Base-by-base conservation (phyloP, 64 coral and sea anemone species). In the Stichodactyla mertensii region DNA sequence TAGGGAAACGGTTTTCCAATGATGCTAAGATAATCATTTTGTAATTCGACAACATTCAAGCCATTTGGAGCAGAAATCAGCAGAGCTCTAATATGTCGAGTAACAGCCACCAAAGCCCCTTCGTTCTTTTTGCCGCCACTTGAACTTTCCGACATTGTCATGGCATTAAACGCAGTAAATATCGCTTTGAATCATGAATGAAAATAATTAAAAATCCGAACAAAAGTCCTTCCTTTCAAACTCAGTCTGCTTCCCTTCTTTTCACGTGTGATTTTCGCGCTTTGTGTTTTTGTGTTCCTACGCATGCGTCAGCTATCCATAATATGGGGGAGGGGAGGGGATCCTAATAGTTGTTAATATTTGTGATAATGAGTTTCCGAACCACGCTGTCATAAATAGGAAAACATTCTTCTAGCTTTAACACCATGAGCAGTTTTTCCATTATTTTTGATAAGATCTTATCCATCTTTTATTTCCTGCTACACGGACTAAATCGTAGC, bases 61-160 rank as follows among this genome's bases (percentile, higher is more conserved):
- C 95, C 95, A 83, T 86, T 84, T 55, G 87, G 92, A 16, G 92
- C 95, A 52, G 95, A 98, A 87, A 98, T 94, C 4, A 98, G 87
- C 70, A 98, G 87, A 59, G 92, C 92, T 7, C 95, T 89, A 52
- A 98, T 61, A 56, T 98, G 77, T 36, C 93, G 90, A 15, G 86
- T 94, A 54, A 62, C 20, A 79, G 78, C 51, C 11, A 81, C 16
- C 4, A 81, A 11, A 55, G 45, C 83, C 12, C 54, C 83, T 85
- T 85, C 54, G 16, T 64, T 85, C 83, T 85, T 24, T 36, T 64
- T 64, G 27, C 0, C 52, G n/a, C 80, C 80, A 55, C 80, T 82
- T 57, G 80, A 55, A 27, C 80, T 82, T 55, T 82, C 80, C 19
- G 80, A 57, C 80, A 82, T 82, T 82, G 80, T 82, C 55, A 82